Percentiles rank a stretch among this genome's conserved stretches.
Evolutionary conservation across 2,113 vertebrate genomes (phyloP).

Genomic region (Colius striatus): DNA sequence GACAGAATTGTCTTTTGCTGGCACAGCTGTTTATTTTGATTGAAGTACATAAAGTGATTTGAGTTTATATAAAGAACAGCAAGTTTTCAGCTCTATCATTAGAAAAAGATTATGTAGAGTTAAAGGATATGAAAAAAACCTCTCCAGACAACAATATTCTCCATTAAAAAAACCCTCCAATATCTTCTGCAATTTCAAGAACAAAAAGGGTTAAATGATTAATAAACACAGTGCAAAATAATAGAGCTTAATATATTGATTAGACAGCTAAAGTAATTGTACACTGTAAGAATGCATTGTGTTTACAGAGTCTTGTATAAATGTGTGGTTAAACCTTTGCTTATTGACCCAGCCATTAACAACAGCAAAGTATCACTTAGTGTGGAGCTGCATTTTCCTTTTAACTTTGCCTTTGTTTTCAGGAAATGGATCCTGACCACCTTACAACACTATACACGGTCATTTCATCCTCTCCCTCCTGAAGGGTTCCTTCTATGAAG

Average conservation of each 20-base stretch:
- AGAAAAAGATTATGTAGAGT: background rate
- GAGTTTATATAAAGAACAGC: background rate
- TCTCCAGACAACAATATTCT: background rate
- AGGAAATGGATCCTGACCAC: background rate
- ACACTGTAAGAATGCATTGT: background rate
- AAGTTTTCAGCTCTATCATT: background rate
- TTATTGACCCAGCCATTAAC: background rate
- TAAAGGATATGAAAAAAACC: background rate
- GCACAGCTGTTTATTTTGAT: background rate
- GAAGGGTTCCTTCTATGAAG: background rate
- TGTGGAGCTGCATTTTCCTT: background rate
- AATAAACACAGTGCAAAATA: background rate
- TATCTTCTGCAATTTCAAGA: background rate
- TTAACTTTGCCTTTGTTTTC: background rate
- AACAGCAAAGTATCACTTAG: background rate
- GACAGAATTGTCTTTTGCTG: background rate
- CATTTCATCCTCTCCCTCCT: background rate
- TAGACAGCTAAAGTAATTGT: background rate
- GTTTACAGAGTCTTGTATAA: background rate
- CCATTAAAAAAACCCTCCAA: accelerated
- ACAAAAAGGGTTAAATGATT: background rate
- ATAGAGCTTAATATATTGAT: background rate
- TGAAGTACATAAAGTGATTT: background rate
- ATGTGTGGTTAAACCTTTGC: background rate
- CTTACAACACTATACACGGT: accelerated